Percentiles rank a stretch among this genome's conserved stretches.
Evolutionary conservation across 2,797 vertebrate genomes (phyloP).

Genomic region (Rhinella marina): DNA sequence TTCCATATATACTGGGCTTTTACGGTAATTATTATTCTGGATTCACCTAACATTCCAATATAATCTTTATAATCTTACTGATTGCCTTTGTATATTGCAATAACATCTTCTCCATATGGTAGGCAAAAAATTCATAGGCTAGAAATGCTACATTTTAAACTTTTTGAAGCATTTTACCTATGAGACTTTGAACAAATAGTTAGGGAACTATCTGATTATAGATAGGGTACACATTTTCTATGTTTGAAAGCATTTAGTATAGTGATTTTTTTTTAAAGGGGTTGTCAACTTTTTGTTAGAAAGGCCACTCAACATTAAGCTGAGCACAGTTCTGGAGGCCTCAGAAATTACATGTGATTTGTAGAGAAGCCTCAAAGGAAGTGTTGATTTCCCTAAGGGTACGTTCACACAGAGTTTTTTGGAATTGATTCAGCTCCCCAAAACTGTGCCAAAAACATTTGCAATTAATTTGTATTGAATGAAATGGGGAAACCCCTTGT

Average conservation of each 20-base stretch:
- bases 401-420: too few species aligned
- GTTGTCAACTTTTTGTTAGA: not conserved
- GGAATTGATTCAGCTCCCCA: too few species aligned
- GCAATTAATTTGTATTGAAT: too few species aligned
- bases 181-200: not conserved
- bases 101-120: not conserved
- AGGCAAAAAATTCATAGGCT: not conserved
- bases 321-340: not conserved
- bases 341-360: not conserved
- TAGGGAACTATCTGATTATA: not conserved
- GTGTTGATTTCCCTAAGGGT: too few species aligned
- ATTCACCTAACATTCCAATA: slow-evolving; percentile 8
- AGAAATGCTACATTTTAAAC: not conserved
- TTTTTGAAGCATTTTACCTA: not conserved
- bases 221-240: not conserved
- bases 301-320: not conserved
- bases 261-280: too few species aligned
- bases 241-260: not conserved
- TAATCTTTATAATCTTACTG: not conserved
- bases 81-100: not conserved
- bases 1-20: not conserved
- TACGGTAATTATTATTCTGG: slow-evolving; percentile 7
- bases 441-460: too few species aligned
- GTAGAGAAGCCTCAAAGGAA: not conserved
- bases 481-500: too few species aligned